Evolutionary conservation across 2,888 invertebrate species (phyloP).

Genomic region (Ecliptopera silaceata): DNA sequence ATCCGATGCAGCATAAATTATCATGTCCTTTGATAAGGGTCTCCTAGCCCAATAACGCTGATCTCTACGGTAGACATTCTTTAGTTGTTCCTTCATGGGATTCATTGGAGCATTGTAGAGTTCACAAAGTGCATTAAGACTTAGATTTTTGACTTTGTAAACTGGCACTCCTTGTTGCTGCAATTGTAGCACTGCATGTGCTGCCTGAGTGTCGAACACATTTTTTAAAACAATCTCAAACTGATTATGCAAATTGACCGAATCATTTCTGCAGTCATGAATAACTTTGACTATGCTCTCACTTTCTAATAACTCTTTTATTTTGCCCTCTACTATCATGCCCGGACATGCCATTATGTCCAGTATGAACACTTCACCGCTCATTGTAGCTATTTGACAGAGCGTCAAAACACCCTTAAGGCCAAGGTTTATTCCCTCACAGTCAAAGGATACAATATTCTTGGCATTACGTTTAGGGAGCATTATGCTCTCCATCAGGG

Average conservation of each 20-base stretch:
- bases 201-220: conserved; percentile 97
- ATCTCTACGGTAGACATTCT: conserved; percentile 92
- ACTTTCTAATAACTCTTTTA: conserved; percentile 91
- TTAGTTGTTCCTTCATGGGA: conserved; percentile 95
- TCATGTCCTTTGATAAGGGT: conserved; percentile 95
- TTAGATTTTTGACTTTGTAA: conserved; percentile 96
- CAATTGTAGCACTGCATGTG: conserved; percentile 94
- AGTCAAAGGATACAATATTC: conserved; percentile 92
- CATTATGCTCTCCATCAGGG: conserved; percentile 89
- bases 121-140: conserved; percentile 95
- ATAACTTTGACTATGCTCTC: conserved; percentile 93
- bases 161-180: conserved; percentile 95
- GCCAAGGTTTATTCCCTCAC: conserved; percentile 96
- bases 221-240: conserved; percentile 91
- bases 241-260: conserved; percentile 93
- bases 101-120: conserved; percentile 94
- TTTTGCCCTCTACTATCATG: conserved; percentile 89
- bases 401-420: conserved; percentile 94
- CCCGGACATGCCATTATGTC: conserved; percentile 93
- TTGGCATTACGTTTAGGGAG: conserved; percentile 79
- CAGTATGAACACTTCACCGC: conserved; percentile 93
- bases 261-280: conserved; percentile 96
- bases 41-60: conserved; percentile 95
- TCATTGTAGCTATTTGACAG: conserved; percentile 91
- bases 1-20: conserved; percentile 95